Evolutionary conservation across 2,797 vertebrate species (phyloP), one percentile per base, ranked within the genome.

Genomic region (Spinibarbus caldwelli): DNA sequence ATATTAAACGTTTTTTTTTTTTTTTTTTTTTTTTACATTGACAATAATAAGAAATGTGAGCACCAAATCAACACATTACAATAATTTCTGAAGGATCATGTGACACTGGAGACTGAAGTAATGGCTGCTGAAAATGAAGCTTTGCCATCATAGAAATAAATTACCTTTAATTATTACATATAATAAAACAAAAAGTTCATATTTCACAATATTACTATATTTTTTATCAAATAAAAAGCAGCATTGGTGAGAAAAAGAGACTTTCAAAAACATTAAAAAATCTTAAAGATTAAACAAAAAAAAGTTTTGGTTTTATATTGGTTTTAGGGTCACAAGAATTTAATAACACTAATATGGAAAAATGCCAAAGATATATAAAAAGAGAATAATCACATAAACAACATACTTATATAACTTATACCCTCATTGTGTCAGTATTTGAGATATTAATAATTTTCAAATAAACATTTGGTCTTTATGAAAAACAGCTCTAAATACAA

Each of bases 401-500:
- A 36, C 52, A 49, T 47, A 73, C 26, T 10, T 64, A 31, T 64
- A 31, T 64, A 31, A 64, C 15, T 10, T 19, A 49, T 72, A 14
- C 43, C 57, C 57, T 68, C 66, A 36, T 23, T 36, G 73, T 82
- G 66, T 59, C 36, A 21, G 14, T 45, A 41, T 34, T 59, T 70
- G 10, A 82, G 21, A n/a, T 76, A 49, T 75, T 49, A 49, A 75
- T 49, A 23, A 38, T 75, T 36, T 45, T 59, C 11, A 23, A 31
- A 41, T n/a, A 68, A 68, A 31, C 14, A 19, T 45, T 67, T 8
- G 3, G 15, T 31, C 49, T 26, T 54, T 66, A 82, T 83, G 17
- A 67, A 80, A 80, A 76, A 62, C 43, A 41, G 64, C 45, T 68
- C 68, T 54, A 64, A 83, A 83, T 85, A 83, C 43, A 72, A 54